phyloP scores from a whole-genome alignment of 2,113 vertebrate species.

The Spermophilus dauricus region DNA sequence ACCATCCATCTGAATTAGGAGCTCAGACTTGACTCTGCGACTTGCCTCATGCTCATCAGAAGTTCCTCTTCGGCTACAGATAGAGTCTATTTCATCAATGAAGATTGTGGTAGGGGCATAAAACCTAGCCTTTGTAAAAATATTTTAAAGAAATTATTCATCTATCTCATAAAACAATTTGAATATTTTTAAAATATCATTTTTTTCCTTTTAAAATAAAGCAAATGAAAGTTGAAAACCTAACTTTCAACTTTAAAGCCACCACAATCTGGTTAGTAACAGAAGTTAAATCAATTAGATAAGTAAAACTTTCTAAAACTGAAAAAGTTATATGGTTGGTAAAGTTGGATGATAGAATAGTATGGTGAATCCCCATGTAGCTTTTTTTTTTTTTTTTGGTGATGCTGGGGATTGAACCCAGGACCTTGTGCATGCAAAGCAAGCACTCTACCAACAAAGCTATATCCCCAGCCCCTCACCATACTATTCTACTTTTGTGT shows the following conservation, averaged over 20 bases:
- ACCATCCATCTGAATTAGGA: conserved; percentile 94
- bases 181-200: conserved; percentile 2
- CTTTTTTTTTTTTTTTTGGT: no score
- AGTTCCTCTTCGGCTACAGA: conserved; percentile 92
- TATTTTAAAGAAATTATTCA: conserved; percentile 50
- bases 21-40: conserved; percentile 92
- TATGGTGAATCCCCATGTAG: no score
- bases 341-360: not conserved
- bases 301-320: conserved; percentile 49
- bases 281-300: conserved; percentile 2
- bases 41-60: conserved; percentile 92
- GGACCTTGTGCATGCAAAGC: no score
- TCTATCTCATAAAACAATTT: conserved; percentile 2
- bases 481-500: not conserved
- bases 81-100: conserved; percentile 93
- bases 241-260: not conserved
- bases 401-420: no score
- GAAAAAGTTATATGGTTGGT: not conserved
- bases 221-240: not conserved
- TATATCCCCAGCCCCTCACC: not conserved
- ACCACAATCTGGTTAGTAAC: not conserved
- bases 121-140: conserved; percentile 89
- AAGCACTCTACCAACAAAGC: no score
- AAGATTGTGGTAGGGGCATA: conserved; percentile 92
- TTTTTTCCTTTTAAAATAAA: conserved; percentile 5